Percentiles rank a stretch among this genome's conserved stretches.
These are phyloP conservation scores for Empis stercorea DNA, from an alignment of 2,888 invertebrate genomes.

Conservation along the genomic window DNA sequence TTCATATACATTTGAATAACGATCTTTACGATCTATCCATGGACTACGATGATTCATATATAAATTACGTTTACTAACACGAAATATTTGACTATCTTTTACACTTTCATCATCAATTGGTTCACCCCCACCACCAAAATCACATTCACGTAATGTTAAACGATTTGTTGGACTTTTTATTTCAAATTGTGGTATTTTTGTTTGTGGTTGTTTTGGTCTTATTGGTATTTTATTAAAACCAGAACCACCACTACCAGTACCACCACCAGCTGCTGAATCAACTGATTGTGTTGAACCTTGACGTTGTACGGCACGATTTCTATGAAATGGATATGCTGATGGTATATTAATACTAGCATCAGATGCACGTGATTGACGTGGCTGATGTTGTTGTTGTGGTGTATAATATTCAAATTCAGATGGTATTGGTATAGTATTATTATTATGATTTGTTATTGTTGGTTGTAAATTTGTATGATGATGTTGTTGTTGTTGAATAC, in stretches of 20 bases:
- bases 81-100: conserved; percentile 37
- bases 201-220: conserved; percentile 31
- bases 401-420: conserved; percentile 35
- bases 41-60: conserved; percentile 37
- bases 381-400: conserved; percentile 25
- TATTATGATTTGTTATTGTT: conserved; percentile 19
- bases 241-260: not conserved
- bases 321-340: conserved; percentile 33
- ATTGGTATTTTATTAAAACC: conserved; percentile 20
- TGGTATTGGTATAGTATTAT: conserved; percentile 30
- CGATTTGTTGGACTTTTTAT: conserved; percentile 34
- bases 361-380: conserved; percentile 19
- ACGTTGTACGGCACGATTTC: conserved; percentile 30
- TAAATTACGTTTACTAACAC: conserved; percentile 37
- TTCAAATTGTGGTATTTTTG: conserved; percentile 23
- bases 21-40: conserved; percentile 33
- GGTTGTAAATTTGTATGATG: conserved; percentile 5
- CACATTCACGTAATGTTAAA: conserved; percentile 34
- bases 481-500: conserved; percentile 18
- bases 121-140: conserved; percentile 37
- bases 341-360: conserved; percentile 20
- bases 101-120: conserved; percentile 36
- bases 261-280: conserved; percentile 23
- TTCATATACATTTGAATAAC: conserved; percentile 37
- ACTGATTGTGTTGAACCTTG: conserved; percentile 32